Conservation (phyloP, 2,888 invertebrate species). For the Mythimna ferrago region DNA sequence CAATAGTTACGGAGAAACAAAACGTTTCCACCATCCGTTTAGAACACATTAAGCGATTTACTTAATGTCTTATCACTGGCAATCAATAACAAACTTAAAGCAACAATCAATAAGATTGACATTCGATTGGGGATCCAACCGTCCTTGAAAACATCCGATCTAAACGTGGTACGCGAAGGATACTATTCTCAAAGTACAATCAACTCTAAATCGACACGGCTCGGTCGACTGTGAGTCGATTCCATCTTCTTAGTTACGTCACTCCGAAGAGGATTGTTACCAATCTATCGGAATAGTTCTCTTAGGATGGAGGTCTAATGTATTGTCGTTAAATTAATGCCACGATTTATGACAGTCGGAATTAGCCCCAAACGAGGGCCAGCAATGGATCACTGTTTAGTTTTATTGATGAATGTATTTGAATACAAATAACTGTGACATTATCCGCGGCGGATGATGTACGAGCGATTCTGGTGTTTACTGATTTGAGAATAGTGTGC, state of each 20-base stretch:
- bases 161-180: constrained; percentile 39
- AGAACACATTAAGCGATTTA: constrained; percentile 87
- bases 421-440: constrained; percentile 69
- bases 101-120: constrained; percentile 79
- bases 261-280: constrained; percentile 78
- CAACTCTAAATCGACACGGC: constrained; percentile 51
- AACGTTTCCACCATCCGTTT: constrained; percentile 83
- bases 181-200: constrained; percentile 54
- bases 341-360: constrained; percentile 88
- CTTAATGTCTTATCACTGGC: constrained; percentile 77
- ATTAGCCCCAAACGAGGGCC: constrained; percentile 79
- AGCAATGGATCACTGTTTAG: constrained; percentile 77
- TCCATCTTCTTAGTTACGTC: constrained; percentile 64
- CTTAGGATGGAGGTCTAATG: constrained; percentile 89
- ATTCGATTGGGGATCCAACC: constrained; percentile 71
- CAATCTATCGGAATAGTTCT: constrained; percentile 92
- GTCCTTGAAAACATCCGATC: constrained; percentile 62
- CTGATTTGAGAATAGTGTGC: constrained; percentile 51
- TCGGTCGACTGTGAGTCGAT: constrained; percentile 53
- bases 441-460: constrained; percentile 50
- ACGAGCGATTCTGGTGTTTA: constrained; percentile 60
- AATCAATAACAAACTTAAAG: constrained; percentile 68
- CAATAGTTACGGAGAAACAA: constrained; percentile 76
- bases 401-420: constrained; percentile 77
- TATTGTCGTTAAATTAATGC: constrained; percentile 90